Percentiles rank a stretch among this genome's conserved stretches.
phyloP scores from a whole-genome alignment of 2,797 vertebrate species.

The Dendrocincla fuliginosa region DNA sequence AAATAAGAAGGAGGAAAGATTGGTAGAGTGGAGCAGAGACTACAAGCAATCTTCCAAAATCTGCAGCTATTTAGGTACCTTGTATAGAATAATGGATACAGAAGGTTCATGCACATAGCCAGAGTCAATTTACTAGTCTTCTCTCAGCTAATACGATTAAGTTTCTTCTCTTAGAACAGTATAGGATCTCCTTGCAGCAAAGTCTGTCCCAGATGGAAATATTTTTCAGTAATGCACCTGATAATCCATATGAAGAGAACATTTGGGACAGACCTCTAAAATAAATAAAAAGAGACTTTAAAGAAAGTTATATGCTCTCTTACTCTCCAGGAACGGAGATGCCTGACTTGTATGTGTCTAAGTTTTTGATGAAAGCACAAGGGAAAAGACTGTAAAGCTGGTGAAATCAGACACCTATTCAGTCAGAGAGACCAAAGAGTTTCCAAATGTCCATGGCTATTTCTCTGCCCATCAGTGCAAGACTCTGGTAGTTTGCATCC shows the following conservation, averaged over 20 bases:
- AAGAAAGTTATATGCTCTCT: not conserved
- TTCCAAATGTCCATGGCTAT: not conserved
- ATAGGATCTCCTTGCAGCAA: not conserved
- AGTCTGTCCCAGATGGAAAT: not conserved
- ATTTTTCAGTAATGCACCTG: not conserved
- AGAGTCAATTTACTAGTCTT: not conserved
- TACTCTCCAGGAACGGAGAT: not conserved
- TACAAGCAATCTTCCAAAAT: not conserved
- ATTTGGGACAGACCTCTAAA: not conserved
- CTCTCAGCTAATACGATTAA: not conserved
- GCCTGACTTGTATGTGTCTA: not conserved
- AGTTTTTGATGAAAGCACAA: not conserved
- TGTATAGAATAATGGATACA: not conserved
- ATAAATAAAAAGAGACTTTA: not conserved
- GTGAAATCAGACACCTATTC: not conserved
- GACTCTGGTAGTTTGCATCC: not conserved
- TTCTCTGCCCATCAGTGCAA: not conserved
- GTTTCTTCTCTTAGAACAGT: not conserved
- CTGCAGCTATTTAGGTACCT: not conserved
- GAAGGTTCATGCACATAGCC: rapidly evolving
- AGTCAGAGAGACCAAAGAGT: not conserved
- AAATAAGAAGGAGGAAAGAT: not conserved
- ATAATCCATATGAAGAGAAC: not conserved
- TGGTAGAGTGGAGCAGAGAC: not conserved
- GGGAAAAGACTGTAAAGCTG: not conserved